phyloP scores from a whole-genome alignment of 2,113 vertebrate species.

The Peromyscus leucopus region DNA sequence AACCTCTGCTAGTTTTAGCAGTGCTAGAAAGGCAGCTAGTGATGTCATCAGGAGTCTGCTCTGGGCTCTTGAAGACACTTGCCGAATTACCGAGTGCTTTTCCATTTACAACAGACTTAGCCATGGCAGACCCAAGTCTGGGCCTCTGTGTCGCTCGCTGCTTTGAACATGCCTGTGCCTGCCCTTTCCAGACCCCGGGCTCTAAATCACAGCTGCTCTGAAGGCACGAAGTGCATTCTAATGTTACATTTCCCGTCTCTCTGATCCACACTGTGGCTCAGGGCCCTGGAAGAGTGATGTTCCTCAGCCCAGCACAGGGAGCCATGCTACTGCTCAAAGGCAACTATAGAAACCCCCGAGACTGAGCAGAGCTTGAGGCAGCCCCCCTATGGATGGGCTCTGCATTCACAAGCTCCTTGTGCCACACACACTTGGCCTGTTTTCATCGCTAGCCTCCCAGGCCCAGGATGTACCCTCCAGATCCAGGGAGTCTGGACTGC shows the following conservation, averaged over 20 bases:
- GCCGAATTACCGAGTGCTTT: slow-evolving; percentile 40
- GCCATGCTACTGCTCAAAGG: background rate
- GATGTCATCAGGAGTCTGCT: slow-evolving; percentile 37
- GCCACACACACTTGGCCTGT: background rate
- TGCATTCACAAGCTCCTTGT: background rate
- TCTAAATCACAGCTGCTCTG: background rate
- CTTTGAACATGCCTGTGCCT: background rate
- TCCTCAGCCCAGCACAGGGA: background rate
- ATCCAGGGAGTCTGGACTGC: background rate
- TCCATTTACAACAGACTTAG: background rate
- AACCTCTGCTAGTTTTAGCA: slow-evolving; percentile 63
- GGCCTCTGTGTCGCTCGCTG: background rate
- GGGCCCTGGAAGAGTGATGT: background rate
- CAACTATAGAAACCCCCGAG: background rate
- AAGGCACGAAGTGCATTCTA: background rate
- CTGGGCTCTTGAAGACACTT: slow-evolving; percentile 22
- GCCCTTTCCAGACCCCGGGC: background rate
- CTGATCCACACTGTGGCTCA: slow-evolving; percentile 19
- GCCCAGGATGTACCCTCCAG: background rate
- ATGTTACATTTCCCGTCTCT: background rate
- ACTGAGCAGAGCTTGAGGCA: background rate
- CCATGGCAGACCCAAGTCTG: background rate
- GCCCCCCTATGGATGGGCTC: background rate
- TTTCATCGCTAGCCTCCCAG: background rate
- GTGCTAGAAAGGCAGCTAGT: slow-evolving; percentile 37